Evolutionary conservation across 2,888 invertebrate genomes (phyloP).

Genomic region (Xylota segnis): DNA sequence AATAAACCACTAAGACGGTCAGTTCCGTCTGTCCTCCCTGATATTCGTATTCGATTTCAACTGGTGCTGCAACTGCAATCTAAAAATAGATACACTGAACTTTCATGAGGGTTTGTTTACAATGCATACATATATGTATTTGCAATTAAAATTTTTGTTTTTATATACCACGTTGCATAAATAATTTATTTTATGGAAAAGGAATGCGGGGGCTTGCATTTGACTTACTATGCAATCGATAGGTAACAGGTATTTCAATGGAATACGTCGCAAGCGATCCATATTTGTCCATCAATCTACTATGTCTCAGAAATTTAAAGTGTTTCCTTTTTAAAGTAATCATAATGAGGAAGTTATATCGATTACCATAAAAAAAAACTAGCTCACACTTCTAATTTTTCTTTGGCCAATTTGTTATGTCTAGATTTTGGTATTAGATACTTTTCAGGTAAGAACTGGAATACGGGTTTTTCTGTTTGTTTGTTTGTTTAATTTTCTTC

Average conservation of each 20-base stretch:
- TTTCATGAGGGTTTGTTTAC: conserved; percentile 40
- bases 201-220: conserved; percentile 32
- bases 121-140: conserved; percentile 19
- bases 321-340: not conserved
- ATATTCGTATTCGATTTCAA: conserved; percentile 6
- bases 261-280: not conserved
- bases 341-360: conserved; percentile 9
- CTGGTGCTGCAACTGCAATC: conserved; percentile 24
- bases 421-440: not conserved
- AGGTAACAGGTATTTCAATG: conserved; percentile 11
- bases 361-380: conserved; percentile 1
- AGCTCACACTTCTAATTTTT: not conserved
- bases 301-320: not conserved
- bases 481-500: conserved; percentile 3
- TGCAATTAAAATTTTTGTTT: conserved; percentile 25
- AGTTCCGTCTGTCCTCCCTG: not conserved
- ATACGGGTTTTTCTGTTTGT: not conserved
- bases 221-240: conserved; percentile 29
- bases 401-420: not conserved
- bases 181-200: conserved; percentile 37
- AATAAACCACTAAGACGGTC: not conserved
- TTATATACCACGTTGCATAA: conserved; percentile 30
- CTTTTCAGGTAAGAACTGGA: conserved; percentile 24
- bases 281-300: not conserved
- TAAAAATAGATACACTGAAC: conserved; percentile 56